Evolutionary conservation across 2,797 vertebrate species (phyloP).

Genomic region (Chelmon rostratus): DNA sequence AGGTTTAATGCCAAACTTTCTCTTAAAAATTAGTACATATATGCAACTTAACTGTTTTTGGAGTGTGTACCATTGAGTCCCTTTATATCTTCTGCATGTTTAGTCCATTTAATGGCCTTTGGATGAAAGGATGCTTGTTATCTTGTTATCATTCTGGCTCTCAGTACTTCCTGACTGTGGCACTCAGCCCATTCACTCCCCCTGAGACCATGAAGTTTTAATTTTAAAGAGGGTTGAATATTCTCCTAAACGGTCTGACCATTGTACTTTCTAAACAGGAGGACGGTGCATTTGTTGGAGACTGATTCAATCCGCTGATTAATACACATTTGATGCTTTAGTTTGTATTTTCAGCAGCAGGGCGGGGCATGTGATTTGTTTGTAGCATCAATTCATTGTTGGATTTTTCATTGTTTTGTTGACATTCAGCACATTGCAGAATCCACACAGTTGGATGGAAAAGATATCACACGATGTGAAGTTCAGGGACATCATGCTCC

Average conservation of each 20-base stretch:
- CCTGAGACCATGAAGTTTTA: not conserved
- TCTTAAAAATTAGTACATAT: not conserved
- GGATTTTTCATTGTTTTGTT: too few species aligned
- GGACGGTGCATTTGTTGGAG: not conserved
- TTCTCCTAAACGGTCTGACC: too few species aligned
- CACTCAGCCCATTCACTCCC: not conserved
- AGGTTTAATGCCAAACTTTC: not conserved
- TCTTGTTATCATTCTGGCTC: not conserved
- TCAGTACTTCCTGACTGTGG: not conserved
- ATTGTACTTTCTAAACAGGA: too few species aligned
- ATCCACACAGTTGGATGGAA: not conserved
- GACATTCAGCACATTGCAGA: not conserved
- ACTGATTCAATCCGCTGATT: not conserved
- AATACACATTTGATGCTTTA: not conserved
- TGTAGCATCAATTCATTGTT: too few species aligned
- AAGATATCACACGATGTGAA: not conserved
- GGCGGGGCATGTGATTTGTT: not conserved
- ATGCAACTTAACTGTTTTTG: not conserved
- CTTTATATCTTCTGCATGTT: not conserved
- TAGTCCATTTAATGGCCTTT: not conserved
- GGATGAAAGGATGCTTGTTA: not conserved
- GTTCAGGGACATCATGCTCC: slow-evolving; percentile 8
- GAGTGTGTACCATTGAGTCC: too few species aligned
- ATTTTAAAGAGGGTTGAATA: not conserved
- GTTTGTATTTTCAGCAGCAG: slow-evolving; percentile 6